Base-by-base conservation (phyloP, 2,113 vertebrate genomes). In the Orientallactaga bullata region DNA sequence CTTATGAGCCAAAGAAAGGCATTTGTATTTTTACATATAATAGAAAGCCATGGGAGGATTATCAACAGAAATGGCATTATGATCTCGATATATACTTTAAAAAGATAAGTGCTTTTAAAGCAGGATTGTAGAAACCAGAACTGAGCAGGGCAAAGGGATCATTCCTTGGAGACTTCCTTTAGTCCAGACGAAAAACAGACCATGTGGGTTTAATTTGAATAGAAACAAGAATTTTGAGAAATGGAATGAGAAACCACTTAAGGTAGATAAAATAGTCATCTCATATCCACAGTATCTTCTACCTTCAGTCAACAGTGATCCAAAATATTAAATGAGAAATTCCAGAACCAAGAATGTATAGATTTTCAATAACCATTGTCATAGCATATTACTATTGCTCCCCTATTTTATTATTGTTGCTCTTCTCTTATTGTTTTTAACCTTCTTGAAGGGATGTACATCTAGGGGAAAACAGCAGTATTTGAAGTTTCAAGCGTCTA, bases 1-100 rank as follows among this genome's bases (percentile, higher is more conserved):
- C 51, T 65, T 58, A 13, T 13, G 71, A 32, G 23, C 13, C 18
- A 69, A 30, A 71, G 69, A 5, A 32, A 81, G 35, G 69, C 88
- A 93, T 84, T 68, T 85, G 68, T 42, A 42, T 77, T 93, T 93
- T 93, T 42, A 87, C 79, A 21, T 72, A n/a, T 47, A 84, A 30
- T 71, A 26, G 85, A 85, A 85, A 94, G 55, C 39, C n/a, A 60
- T 55, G 28, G 30, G 42, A 88, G 8, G 65, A 83, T 90, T 95
- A 74, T 71, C 73, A 86, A 61, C 71, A 55, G 73, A 77, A 11
- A 65, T 35, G 58, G 58, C 74, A 47, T 47, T 47, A 8, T 78
- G 69, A 7, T 76, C 61, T 66, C 89, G 81, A 55, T 68, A 73
- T 84, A 73, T 15, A 39, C 63, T 66, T 84, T 63, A 39, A 77